Percentiles rank a stretch among this genome's conserved stretches.
Evolutionary conservation across 2,113 vertebrate genomes (phyloP).

Genomic region (Damaliscus lunatus): DNA sequence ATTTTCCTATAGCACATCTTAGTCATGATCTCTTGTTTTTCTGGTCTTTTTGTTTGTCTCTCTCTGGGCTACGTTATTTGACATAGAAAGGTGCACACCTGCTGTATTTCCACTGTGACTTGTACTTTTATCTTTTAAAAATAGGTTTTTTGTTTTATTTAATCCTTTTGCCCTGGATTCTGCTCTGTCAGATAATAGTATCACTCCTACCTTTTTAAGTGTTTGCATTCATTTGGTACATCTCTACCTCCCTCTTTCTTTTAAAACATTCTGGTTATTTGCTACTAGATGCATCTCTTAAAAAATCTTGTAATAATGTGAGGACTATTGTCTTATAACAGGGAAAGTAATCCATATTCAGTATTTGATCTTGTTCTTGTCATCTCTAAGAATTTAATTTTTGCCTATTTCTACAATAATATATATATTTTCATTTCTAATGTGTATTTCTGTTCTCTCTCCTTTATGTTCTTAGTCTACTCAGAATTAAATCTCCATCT

Average conservation of each 20-base stretch:
- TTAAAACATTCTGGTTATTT: neutral
- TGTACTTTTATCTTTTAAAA: neutral
- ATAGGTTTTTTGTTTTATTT: neutral
- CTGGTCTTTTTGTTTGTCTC: neutral
- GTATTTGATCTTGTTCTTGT: neutral
- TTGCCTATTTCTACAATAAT: neutral
- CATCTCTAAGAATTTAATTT: neutral
- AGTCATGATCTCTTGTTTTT: neutral
- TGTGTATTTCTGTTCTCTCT: neutral
- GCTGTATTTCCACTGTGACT: neutral
- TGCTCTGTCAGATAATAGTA: neutral
- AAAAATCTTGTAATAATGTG: neutral
- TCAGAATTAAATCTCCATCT: neutral
- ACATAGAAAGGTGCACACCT: neutral
- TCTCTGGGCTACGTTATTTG: neutral
- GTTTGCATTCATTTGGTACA: neutral
- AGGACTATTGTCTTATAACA: neutral
- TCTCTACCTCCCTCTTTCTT: neutral
- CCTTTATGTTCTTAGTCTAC: neutral
- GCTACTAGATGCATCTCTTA: neutral
- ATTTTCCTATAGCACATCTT: neutral
- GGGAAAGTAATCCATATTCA: neutral
- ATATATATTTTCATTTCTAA: neutral
- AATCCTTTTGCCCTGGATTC: neutral
- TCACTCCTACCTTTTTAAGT: neutral